Conservation (phyloP, 2,888 invertebrate species). For the Cheilosia urbana region DNA sequence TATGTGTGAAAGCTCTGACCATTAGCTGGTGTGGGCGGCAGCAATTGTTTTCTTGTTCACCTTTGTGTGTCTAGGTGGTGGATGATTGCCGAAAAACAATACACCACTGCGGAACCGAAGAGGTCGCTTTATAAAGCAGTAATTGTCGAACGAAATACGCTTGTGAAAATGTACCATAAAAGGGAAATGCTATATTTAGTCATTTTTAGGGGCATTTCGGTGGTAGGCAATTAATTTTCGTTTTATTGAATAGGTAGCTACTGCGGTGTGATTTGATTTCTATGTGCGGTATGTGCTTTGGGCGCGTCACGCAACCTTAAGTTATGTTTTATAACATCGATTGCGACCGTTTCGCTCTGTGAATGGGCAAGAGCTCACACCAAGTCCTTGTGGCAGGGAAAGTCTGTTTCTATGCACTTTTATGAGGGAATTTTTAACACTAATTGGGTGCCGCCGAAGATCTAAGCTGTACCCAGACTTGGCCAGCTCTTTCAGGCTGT, state of each 20-base stretch:
- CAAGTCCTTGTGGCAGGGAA: background rate
- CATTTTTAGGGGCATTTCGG: background rate
- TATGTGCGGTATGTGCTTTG: background rate
- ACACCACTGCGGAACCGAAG: constrained; percentile 44
- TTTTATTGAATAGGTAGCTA: background rate
- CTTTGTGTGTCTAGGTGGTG: constrained; percentile 17
- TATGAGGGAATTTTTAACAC: no score
- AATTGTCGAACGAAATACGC: constrained; percentile 35
- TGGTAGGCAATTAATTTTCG: background rate
- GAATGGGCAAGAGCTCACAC: background rate
- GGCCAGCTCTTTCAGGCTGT: no score
- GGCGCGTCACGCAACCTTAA: background rate
- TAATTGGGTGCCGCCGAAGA: no score
- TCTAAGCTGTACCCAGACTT: no score
- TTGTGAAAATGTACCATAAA: constrained; percentile 24
- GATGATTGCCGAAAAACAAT: constrained; percentile 58
- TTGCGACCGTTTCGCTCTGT: background rate
- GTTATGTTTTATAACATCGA: background rate
- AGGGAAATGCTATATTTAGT: background rate
- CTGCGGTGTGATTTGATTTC: background rate
- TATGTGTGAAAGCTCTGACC: constrained; percentile 52
- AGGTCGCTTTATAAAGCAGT: constrained; percentile 23
- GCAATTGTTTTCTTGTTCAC: constrained; percentile 52
- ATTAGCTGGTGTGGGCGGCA: constrained; percentile 34
- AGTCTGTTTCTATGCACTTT: no score